Evolutionary conservation across 2,888 invertebrate species (phyloP), one percentile per base, ranked within the genome.

Genomic region (Cremastobaeus sp.): DNA sequence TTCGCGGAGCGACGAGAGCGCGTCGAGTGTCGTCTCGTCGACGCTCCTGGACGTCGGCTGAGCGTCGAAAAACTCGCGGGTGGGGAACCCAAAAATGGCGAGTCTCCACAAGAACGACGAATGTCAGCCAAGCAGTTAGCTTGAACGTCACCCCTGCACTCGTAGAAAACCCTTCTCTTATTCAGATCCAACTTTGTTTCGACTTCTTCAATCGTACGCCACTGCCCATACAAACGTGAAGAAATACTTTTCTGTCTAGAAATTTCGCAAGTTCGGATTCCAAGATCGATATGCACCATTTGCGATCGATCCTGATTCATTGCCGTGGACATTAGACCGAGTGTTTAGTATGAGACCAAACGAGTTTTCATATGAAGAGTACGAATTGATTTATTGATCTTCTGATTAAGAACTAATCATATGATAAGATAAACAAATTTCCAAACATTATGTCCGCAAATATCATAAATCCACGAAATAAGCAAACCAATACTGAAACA

Each of bases 81-180:
- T 84, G 87, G 87, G 87, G 87, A 86, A 83, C 82, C 88, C 88
- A 88, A 88, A 88, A 88, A 88, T 88, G 88, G 88, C 86, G 83
- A 83, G 83, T 80, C 82, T 79, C 78, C 78, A 79, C 78, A 76
- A 76, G 74, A 79, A 64, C 76, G 70, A 55, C 64, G 62, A 70
- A 71, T 70, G 75, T 66, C 65, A 74, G 74, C 52, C 69, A 54
- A 45, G 34, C 47, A 20, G 65, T 66, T 55, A 66, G 72, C 60
- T 48, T 52, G 55, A 64, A 60, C 41, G 57, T 52, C 74, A 68
- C 66, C 60, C 74, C 69, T 57, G 62, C 34, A 30, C 18, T 28
- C 50, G 39, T 35, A 55, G 47, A 66, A 66, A 59, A 62, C 59
- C 73, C 76, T 70, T 57, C 73, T 70, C 47, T 21, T 48, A 30